phyloP scores from a whole-genome alignment of 2,888 invertebrate species.

The Scaeva pyrastri region DNA sequence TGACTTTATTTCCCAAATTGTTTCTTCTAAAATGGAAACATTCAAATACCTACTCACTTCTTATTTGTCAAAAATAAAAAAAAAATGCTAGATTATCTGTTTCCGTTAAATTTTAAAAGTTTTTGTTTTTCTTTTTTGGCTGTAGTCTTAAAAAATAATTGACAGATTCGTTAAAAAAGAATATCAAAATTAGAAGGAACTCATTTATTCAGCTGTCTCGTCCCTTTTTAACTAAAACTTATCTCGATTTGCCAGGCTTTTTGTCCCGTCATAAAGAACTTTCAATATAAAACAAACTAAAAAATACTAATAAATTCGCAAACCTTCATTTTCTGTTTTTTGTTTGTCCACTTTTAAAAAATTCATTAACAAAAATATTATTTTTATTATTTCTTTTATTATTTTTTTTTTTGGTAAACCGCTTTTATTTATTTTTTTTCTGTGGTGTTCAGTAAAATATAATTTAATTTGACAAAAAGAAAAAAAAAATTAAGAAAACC shows the following conservation, averaged over 20 bases:
- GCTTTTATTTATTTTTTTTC: constrained; percentile 44
- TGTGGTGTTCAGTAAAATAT: constrained; percentile 41
- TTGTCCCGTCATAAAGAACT: constrained; percentile 78
- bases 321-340: constrained; percentile 35
- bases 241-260: constrained; percentile 85
- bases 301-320: constrained; percentile 37
- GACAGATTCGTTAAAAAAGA: neutral
- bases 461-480: constrained; percentile 33
- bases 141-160: too few relatives aligned
- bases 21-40: too few relatives aligned
- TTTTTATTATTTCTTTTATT: constrained; percentile 29
- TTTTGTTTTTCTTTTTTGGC: too few relatives aligned
- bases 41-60: too few relatives aligned
- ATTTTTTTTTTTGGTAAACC: constrained; percentile 9
- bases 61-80: too few relatives aligned
- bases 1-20: too few relatives aligned
- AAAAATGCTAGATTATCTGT: too few relatives aligned
- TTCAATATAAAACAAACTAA: constrained; percentile 51
- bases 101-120: too few relatives aligned
- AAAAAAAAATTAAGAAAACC: constrained; percentile 2
- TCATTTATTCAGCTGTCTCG: constrained; percentile 82
- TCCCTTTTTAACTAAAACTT: constrained; percentile 81
- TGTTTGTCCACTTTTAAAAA: constrained; percentile 42
- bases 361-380: constrained; percentile 11
- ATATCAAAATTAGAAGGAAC: constrained; percentile 68